Conservation (phyloP, 2,797 vertebrate genomes). For the Pyrrhura leucotis region DNA sequence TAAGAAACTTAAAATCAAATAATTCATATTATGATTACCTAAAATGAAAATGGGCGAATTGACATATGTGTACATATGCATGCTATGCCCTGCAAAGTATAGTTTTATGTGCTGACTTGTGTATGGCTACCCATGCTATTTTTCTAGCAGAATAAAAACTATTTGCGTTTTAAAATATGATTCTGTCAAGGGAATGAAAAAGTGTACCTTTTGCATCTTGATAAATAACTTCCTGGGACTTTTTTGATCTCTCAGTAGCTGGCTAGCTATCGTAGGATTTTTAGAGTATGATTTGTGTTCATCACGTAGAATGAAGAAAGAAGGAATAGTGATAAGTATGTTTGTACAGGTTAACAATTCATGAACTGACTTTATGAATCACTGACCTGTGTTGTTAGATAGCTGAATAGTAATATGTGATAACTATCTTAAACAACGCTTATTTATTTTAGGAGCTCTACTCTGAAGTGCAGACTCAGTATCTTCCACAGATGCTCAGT, state of each 20-base stretch:
- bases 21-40: background rate
- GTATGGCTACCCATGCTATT: background rate
- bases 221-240: background rate
- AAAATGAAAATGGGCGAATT: background rate
- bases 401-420: background rate
- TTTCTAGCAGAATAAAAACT: background rate
- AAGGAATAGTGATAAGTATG: background rate
- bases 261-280: background rate
- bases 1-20: background rate
- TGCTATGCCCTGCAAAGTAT: background rate
- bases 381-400: background rate
- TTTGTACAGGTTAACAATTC: background rate
- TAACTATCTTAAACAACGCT: background rate
- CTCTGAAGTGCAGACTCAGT: slow-evolving; percentile 92
- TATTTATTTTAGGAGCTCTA: slow-evolving; percentile 88
- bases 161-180: background rate
- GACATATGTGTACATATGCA: background rate
- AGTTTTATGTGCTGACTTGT: background rate
- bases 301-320: background rate
- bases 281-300: background rate
- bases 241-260: background rate
- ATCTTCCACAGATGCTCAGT: slow-evolving; percentile 92
- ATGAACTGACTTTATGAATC: background rate
- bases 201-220: background rate
- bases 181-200: background rate